Percentiles rank a stretch among this genome's conserved stretches.
These are phyloP conservation scores for Parnassius apollo DNA, from an alignment of 2,888 invertebrate species.

Conservation along the genomic window DNA sequence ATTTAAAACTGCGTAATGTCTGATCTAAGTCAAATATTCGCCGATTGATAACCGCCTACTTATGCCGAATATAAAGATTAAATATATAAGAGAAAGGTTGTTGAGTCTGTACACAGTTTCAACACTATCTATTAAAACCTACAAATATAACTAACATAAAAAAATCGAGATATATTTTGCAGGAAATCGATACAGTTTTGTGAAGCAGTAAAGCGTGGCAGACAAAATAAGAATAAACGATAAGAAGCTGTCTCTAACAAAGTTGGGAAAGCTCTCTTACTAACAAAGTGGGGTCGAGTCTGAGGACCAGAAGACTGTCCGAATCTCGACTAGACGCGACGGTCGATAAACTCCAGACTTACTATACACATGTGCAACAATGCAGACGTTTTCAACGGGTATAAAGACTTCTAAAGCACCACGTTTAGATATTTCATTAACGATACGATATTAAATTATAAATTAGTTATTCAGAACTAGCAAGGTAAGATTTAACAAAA, in stretches of 20 bases:
- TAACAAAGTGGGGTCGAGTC: slow-evolving; percentile 25
- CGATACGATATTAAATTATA: not conserved
- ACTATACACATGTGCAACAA: slow-evolving; percentile 46
- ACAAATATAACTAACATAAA: too few relatives aligned
- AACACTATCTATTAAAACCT: too few relatives aligned
- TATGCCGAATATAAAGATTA: too few relatives aligned
- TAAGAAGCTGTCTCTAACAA: slow-evolving; percentile 1
- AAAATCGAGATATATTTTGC: too few relatives aligned
- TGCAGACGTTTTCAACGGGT: slow-evolving; percentile 49
- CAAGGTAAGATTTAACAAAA: too few relatives aligned
- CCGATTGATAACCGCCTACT: too few relatives aligned
- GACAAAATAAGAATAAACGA: slow-evolving; percentile 4
- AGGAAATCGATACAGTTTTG: not conserved
- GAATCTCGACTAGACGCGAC: slow-evolving; percentile 50
- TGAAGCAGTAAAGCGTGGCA: not conserved
- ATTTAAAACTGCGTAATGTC: too few relatives aligned
- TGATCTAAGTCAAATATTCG: too few relatives aligned
- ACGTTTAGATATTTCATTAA: slow-evolving; percentile 2
- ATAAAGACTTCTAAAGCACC: slow-evolving; percentile 23
- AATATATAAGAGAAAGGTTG: too few relatives aligned
- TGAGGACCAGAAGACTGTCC: slow-evolving; percentile 37
- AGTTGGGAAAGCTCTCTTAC: slow-evolving; percentile 23
- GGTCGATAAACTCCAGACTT: slow-evolving; percentile 69
- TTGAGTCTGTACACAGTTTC: too few relatives aligned
- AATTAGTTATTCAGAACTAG: too few relatives aligned